Percentiles rank a stretch among this genome's conserved stretches.
phyloP scores from a whole-genome alignment of 30 jellyfish, hydroid and myxozoan species.

The Aurelia aurita region DNA sequence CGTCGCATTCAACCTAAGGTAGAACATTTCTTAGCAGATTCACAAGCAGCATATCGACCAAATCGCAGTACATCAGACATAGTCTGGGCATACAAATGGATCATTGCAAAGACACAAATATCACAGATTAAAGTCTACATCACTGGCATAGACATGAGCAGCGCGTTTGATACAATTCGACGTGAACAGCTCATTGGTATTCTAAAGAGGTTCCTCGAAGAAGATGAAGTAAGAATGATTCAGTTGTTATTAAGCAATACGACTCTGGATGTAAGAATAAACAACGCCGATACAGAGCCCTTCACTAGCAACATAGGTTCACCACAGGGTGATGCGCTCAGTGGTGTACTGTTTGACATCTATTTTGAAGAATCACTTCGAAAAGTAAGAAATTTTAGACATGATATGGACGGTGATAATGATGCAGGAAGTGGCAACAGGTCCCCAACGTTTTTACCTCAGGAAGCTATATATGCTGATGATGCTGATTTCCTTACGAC shows the following conservation, averaged over 20 bases:
- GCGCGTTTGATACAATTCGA: slow-evolving; percentile 62
- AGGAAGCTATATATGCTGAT: slow-evolving; percentile 49
- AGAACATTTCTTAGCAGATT: slow-evolving; percentile 46
- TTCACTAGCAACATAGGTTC: slow-evolving; percentile 53
- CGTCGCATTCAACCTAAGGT: slow-evolving; percentile 44
- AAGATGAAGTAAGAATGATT: slow-evolving; percentile 61
- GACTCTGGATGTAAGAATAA: slow-evolving; percentile 42
- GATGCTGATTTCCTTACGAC: slow-evolving; percentile 45
- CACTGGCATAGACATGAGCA: slow-evolving; percentile 66
- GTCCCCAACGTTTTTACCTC: slow-evolving; percentile 18
- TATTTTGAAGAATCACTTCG: slow-evolving; percentile 50
- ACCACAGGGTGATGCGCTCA: slow-evolving; percentile 65
- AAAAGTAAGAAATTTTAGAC: slow-evolving; percentile 28
- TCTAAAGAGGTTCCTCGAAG: slow-evolving; percentile 49
- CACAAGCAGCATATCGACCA: slow-evolving; percentile 69
- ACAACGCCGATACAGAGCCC: slow-evolving; percentile 41
- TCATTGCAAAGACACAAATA: slow-evolving; percentile 45
- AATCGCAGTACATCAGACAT: slow-evolving; percentile 68
- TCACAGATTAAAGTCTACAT: slow-evolving; percentile 27
- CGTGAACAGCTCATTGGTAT: slow-evolving; percentile 51
- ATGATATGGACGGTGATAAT: slow-evolving; percentile 8
- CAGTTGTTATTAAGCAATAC: slow-evolving; percentile 44
- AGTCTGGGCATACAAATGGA: slow-evolving; percentile 71
- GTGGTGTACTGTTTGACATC: slow-evolving; percentile 32
- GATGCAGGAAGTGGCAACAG: slow-evolving; percentile 15